Evolutionary conservation across 2,113 vertebrate species (phyloP), one percentile per base, ranked within the genome.

Genomic region (Chaetodon auriga): DNA sequence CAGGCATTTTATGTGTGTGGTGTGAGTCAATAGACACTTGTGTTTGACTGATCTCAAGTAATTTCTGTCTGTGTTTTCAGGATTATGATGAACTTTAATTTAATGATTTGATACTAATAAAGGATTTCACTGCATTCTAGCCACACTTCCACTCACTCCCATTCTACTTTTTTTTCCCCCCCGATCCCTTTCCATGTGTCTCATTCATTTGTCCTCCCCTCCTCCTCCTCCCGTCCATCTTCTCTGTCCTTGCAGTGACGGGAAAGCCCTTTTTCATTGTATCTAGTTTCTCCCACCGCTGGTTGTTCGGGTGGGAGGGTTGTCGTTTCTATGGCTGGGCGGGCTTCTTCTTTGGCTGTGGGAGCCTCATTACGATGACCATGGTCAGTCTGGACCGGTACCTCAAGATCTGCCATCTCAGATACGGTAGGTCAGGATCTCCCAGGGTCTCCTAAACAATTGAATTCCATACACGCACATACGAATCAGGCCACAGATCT

Each of bases 341-440:
- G 0, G 97, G 98, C 2, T 99, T 99, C 93, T 98, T 99, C 95
- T 99, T 99, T 68, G 98, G 98, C 61, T 97, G 96, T 21, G 98
- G 97, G 16, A 99, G 97, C 87, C 97, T 99, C 55, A 97, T 97
- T 89, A 99, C 98, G 4, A 96, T 99, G 97, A 99, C 97, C 0
- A 93, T 97, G 61, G 97, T 99, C 90, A 99, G 98, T 92, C 90
- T 99, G 89, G 97, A 99, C 82, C 96, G 97, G 48, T 99, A 99
- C 87, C 89, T 99, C 53, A 99, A 98, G 94, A 99, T 99, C 94
- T 99, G 98, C 89, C 96, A 98, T 89, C 85, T 97, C 57, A 94
- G 94, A 84, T 99, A 99, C 0, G 97, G 97, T 99, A 95, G 81
- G 95, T 81, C 25, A 21, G 7, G 5, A 55, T 54, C 14, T 19